phyloP scores from a whole-genome alignment of 2,113 vertebrate species.

The Lasiurus cinereus region DNA sequence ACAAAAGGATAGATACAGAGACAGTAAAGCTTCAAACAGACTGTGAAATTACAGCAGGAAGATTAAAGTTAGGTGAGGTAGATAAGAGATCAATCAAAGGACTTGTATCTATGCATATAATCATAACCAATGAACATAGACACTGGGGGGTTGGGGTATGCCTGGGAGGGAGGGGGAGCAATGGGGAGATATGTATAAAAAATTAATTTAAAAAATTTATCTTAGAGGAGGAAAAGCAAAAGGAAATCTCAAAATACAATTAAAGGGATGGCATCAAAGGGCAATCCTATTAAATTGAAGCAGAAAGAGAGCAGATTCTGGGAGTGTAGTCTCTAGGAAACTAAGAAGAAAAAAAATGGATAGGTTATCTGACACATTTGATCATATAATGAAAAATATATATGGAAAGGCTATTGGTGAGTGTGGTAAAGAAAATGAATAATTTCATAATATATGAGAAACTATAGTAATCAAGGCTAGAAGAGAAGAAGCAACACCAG shows the following conservation, averaged over 20 bases:
- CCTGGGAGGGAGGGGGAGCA: too few relatives aligned
- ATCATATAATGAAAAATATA: not conserved
- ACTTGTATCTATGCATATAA: too few relatives aligned
- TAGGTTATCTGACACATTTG: not conserved
- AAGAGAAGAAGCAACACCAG: not conserved
- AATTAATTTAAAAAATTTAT: not conserved
- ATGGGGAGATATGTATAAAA: too few relatives aligned
- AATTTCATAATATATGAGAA: not conserved
- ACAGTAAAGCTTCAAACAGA: too few relatives aligned
- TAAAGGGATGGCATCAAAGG: not conserved
- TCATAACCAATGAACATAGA: too few relatives aligned
- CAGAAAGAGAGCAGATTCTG: not conserved
- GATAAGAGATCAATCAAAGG: too few relatives aligned
- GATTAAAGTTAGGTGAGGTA: too few relatives aligned
- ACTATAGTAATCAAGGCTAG: not conserved
- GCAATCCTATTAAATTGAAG: not conserved
- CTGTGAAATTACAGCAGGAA: too few relatives aligned
- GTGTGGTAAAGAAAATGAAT: not conserved
- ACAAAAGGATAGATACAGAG: too few relatives aligned
- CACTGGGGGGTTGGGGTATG: too few relatives aligned
- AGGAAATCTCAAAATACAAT: not conserved
- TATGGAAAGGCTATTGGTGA: not conserved
- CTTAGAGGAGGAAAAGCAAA: not conserved
- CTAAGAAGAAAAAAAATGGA: not conserved
- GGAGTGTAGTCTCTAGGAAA: not conserved